Evolutionary conservation across 2,888 invertebrate genomes (phyloP).

Genomic region (Melikaiella ostensackeni): DNA sequence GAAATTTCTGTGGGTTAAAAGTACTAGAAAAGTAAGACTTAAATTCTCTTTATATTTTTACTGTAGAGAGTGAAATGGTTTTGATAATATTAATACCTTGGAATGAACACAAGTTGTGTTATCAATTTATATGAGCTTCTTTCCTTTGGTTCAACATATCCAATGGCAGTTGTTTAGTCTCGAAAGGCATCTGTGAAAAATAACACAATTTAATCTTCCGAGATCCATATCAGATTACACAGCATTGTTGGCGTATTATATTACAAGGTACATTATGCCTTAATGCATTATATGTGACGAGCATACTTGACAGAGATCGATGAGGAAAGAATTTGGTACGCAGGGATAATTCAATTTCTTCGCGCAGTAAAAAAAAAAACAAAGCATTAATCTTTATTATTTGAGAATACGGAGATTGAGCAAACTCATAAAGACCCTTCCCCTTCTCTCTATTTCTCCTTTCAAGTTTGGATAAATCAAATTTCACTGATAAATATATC

Average conservation of each 20-base stretch:
- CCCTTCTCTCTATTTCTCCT: too few relatives aligned
- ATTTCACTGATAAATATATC: not conserved
- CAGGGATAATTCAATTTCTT: conserved; percentile 11
- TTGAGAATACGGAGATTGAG: not conserved
- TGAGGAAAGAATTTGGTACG: not conserved
- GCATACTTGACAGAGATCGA: conserved; percentile 32
- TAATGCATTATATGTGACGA: conserved; percentile 36
- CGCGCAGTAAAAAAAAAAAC: conserved; percentile 6
- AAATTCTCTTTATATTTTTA: too few relatives aligned
- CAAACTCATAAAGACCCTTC: not conserved
- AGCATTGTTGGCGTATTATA: conserved; percentile 16
- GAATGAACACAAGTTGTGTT: not conserved
- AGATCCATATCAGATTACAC: conserved; percentile 20
- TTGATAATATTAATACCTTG: not conserved
- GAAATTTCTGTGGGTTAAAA: too few relatives aligned
- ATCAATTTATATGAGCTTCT: not conserved
- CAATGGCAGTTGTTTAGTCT: not conserved
- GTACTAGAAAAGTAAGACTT: too few relatives aligned
- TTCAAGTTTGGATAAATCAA: not conserved
- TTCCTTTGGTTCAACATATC: not conserved
- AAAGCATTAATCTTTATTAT: conserved; percentile 24
- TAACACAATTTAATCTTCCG: conserved; percentile 34
- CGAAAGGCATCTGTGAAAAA: conserved; percentile 7
- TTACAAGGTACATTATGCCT: conserved; percentile 33
- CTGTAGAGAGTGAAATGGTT: not conserved